Conservation (phyloP, 2,113 vertebrate genomes). For the Ginglymostoma cirratum region DNA sequence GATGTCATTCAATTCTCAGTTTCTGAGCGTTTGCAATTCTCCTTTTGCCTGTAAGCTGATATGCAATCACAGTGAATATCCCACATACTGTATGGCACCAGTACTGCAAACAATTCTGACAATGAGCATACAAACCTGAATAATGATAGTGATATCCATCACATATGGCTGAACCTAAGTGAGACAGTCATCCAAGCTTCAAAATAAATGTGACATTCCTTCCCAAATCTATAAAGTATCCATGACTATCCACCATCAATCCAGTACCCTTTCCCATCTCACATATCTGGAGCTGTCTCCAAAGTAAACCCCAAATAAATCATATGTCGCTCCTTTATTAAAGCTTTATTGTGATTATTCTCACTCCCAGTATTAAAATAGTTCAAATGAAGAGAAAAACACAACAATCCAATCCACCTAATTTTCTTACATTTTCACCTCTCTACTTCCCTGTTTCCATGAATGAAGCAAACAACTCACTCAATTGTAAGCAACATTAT, state of each 20-base stretch:
- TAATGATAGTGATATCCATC: neutral
- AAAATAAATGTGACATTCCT: slow-evolving; percentile 22
- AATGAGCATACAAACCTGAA: neutral
- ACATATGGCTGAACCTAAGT: neutral
- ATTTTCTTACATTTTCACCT: neutral
- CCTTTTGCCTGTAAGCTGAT: neutral
- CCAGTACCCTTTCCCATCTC: neutral
- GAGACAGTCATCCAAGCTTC: neutral
- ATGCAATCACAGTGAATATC: slow-evolving; percentile 10
- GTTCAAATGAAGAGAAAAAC: neutral
- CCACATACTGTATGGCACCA: slow-evolving; percentile 25
- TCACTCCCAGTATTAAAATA: neutral
- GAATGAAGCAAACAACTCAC: neutral
- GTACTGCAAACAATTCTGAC: slow-evolving; percentile 3
- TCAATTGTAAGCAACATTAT: neutral
- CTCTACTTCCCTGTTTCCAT: neutral
- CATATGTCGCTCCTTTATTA: neutral
- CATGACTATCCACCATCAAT: neutral
- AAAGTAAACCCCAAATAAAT: neutral
- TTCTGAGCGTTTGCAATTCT: neutral
- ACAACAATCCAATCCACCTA: neutral
- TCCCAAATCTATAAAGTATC: neutral
- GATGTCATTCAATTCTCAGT: neutral
- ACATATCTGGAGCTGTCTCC: neutral
- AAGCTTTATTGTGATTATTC: neutral